Conservation (phyloP, 2,888 invertebrate genomes). For the Drosophila dives region DNA sequence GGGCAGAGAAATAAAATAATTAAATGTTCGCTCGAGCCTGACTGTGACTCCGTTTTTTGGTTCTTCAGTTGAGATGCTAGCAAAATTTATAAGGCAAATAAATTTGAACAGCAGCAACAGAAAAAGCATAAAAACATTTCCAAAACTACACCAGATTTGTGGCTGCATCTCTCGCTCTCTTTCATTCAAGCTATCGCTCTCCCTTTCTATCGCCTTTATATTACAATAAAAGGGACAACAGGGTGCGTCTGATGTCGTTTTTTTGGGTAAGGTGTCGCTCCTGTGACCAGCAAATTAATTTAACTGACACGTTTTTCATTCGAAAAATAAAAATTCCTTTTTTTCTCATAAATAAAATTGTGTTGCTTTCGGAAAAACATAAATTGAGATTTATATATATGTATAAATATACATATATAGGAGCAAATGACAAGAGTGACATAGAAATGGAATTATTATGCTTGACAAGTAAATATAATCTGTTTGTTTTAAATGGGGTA, state of each 20-base stretch:
- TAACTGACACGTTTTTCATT: slow-evolving; percentile 72
- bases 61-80: slow-evolving; percentile 64
- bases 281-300: slow-evolving; percentile 72
- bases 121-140: slow-evolving; percentile 46
- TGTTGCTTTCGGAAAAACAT: slow-evolving; percentile 38
- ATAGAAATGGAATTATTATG: slow-evolving; percentile 4
- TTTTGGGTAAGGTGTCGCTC: slow-evolving; percentile 18
- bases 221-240: slow-evolving; percentile 44
- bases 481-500: neutral
- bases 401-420: neutral
- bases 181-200: neutral
- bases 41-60: slow-evolving; percentile 23
- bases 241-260: slow-evolving; percentile 40
- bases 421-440: neutral
- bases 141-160: slow-evolving; percentile 59
- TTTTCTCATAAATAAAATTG: slow-evolving; percentile 47
- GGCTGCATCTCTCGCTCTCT: slow-evolving; percentile 18
- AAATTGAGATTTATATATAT: neutral
- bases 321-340: slow-evolving; percentile 36
- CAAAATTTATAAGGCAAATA: slow-evolving; percentile 77
- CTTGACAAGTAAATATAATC: slow-evolving; percentile 2
- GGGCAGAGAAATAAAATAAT: slow-evolving; percentile 51
- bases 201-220: neutral
- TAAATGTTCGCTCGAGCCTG: slow-evolving; percentile 46
- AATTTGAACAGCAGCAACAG: slow-evolving; percentile 57